Base-by-base conservation (phyloP, 2,888 invertebrate genomes). In the Brachylomia viminalis region DNA sequence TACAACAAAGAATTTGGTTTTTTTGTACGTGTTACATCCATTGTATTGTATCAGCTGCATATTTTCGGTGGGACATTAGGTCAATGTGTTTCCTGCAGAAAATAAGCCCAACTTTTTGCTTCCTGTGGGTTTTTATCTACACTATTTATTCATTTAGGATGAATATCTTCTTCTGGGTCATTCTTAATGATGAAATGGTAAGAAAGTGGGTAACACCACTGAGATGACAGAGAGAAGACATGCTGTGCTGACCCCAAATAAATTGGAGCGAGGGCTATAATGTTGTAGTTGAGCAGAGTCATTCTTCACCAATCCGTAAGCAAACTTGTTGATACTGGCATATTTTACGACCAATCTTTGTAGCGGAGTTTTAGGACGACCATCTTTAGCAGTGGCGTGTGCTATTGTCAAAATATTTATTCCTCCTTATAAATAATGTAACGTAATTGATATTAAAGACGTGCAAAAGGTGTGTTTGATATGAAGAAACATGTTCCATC, bases 391-490 rank as follows among this genome's bases (percentile, higher is more conserved):
- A 52, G 33, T 45, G n/a, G 30, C n/a, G 15, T 20, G 17, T 62
- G 52, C 33, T 70, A 17, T 54, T 58, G 58, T 71, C 56, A 52
- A 71, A 71, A 77, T 72, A 58, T 54, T 74, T n/a, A 72, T 54
- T 58, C 23, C 38, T 52, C 45, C 45, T 47, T 33, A 38, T 23
- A 15, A 33, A 64, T 65, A 49, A 52, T 54, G 8, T 62, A 58
- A 52, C 75, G 3, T 23, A 27, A 54, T 38, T 67, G 20, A 42
- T 58, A 49, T n/a, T 49, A 61, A 23, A 72, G 49, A 65, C 69
- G 68, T 80, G 76, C 80, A 82, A 77, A 71, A 84, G 79, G 38
- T 69, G 67, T n/a, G 59, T 65, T 79, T 79, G 64, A 70, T 77
- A 77, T 52, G 27, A 52, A 65, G 54, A 75, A 20, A 74, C 30